A percentile compares a stretch with the other conserved stretches of the same genome.
Evolutionary conservation across 2,797 vertebrate species (phyloP).

Genomic region (Gambelia wislizenii): DNA sequence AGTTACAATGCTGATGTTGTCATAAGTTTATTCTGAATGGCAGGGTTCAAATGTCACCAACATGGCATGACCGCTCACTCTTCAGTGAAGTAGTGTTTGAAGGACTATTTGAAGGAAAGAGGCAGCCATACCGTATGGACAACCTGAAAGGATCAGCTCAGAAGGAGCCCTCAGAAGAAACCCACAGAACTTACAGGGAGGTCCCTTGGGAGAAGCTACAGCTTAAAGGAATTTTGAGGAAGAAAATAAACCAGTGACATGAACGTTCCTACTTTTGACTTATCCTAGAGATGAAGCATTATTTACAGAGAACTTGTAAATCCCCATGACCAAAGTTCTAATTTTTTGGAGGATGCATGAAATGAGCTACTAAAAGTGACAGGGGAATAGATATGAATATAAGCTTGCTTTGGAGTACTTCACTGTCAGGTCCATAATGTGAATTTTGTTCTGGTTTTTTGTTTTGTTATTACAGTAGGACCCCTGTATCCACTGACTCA

Average conservation of each 20-base stretch:
- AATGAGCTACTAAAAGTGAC: background rate
- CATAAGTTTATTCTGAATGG: background rate
- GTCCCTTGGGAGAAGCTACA: background rate
- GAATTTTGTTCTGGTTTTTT: no score
- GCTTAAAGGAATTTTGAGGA: background rate
- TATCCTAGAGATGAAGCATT: background rate
- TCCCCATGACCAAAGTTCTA: no score
- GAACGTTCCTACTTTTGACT: background rate
- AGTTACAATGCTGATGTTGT: background rate
- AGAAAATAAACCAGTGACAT: background rate
- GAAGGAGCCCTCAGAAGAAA: background rate
- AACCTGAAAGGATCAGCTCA: background rate
- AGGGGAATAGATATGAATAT: no score
- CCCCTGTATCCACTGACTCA: no score
- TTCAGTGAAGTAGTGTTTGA: background rate
- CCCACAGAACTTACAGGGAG: background rate
- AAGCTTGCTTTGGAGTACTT: background rate
- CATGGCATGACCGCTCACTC: background rate
- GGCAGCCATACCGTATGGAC: background rate
- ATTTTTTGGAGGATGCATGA: background rate
- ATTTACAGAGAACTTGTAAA: background rate
- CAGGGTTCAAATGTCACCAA: background rate
- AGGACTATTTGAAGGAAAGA: background rate
- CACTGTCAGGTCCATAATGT: background rate
- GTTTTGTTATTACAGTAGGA: background rate